Base-by-base conservation (phyloP, 2,888 invertebrate species). In the Empis livida region DNA sequence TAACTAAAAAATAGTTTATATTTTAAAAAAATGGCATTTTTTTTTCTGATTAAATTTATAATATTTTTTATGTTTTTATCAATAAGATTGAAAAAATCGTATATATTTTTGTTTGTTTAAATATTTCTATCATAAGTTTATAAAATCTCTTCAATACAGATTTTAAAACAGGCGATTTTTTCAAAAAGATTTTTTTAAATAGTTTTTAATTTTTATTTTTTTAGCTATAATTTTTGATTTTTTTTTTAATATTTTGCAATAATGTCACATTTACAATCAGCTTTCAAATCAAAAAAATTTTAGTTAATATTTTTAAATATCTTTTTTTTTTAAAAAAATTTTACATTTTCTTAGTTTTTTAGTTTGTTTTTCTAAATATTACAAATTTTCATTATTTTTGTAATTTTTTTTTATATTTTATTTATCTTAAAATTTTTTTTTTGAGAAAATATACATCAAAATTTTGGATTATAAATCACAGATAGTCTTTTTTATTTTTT, bases 381-480 rank as follows among this genome's bases (percentile, higher is more conserved):
- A 31, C 35, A 5, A 35, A 16, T 48, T 27, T 16, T 42, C 48
- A 47, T 45, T 42, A 39, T 45, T 40, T 45, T 17, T 47, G 43
- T 42, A 41, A 53, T 45, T 47, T 48, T 44, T 42, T 50, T 41
- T 52, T 48, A 47, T 27, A 48, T 42, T 53, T 49, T 53, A 47
- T 51, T 52, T 49, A 38, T 53, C 45, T 48, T 51, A 54, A 51
- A 55, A 54, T 52, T 52, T 55, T 54, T 49, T 55, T 49, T 53
- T 60, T 66, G 61, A 65, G 66, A 67, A 68, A 68, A 68, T 66
- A 64, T 64, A 64, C 67, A 65, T 68, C 65, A 69, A 68, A 69
- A 69, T 69, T 68, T 69, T 67, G 68, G 69, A 67, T 69, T 68
- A 67, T 65, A 65, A 69, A 69, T 69, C 69, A 69, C 68, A 69